These are phyloP conservation scores for Ypsolopha scabrella DNA, from an alignment of 2,888 invertebrate species.

Conservation along the genomic window DNA sequence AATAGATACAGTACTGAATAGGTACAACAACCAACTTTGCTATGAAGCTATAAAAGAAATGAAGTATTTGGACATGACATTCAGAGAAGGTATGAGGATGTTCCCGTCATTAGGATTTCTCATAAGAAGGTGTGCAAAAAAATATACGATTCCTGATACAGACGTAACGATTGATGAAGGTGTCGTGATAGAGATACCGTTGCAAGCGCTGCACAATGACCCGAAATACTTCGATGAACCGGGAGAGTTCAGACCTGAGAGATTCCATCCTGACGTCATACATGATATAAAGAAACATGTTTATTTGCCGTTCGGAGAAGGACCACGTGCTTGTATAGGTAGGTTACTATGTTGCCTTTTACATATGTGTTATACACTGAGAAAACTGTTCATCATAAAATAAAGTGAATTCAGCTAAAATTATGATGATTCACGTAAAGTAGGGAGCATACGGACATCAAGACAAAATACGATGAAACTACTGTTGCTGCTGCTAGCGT, in stretches of 20 bases:
- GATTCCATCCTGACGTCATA: slow-evolving; percentile 6
- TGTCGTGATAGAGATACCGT: slow-evolving; percentile 13
- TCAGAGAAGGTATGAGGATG: slow-evolving; percentile 8
- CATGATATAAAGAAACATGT: slow-evolving; percentile 2
- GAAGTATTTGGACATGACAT: too few relatives aligned
- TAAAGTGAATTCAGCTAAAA: too few relatives aligned
- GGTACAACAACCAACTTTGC: slow-evolving; percentile 15
- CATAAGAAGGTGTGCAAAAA: slow-evolving; percentile 28
- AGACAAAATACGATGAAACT: too few relatives aligned
- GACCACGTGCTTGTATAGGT: slow-evolving; percentile 5
- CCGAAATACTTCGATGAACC: slow-evolving; percentile 9
- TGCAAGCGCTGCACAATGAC: slow-evolving; percentile 9
- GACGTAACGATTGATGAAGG: slow-evolving; percentile 20
- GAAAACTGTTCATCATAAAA: neutral
- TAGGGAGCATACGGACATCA: too few relatives aligned
- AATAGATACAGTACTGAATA: slow-evolving; percentile 13
- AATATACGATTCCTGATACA: slow-evolving; percentile 21
- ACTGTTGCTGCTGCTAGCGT: too few relatives aligned
- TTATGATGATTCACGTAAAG: too few relatives aligned
- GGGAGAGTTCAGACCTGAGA: slow-evolving; percentile 8
- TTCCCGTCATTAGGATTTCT: slow-evolving; percentile 11
- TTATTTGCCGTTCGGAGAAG: slow-evolving; percentile 5
- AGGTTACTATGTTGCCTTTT: too few relatives aligned
- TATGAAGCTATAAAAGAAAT: slow-evolving; percentile 14
- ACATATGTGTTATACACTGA: too few relatives aligned